Evolutionary conservation across 2,888 invertebrate species (phyloP).

Genomic region (Sminthurides aquaticus): DNA sequence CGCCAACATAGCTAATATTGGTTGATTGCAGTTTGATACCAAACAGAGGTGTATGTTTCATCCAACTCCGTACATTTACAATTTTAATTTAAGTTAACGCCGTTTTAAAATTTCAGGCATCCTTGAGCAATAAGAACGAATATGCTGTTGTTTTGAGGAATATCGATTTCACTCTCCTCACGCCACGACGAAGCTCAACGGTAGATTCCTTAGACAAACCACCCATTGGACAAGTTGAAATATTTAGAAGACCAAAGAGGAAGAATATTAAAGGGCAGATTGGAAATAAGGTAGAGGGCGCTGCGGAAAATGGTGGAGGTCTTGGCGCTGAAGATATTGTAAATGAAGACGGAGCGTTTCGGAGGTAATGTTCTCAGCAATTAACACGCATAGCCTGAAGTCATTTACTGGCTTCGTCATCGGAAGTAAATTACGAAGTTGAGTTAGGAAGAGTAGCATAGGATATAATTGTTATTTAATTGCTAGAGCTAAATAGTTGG

Average conservation of each 20-base stretch:
- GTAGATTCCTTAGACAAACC: conserved; percentile 2
- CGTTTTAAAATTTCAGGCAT: conserved; percentile 27
- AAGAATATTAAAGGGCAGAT: not conserved
- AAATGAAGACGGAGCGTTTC: conserved; percentile 28
- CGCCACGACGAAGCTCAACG: conserved; percentile 17
- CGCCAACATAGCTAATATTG: too few relatives aligned
- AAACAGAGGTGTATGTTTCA: too few relatives aligned
- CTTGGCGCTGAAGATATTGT: conserved; percentile 12
- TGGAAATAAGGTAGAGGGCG: not conserved
- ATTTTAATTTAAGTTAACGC: too few relatives aligned
- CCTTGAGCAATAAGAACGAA: conserved; percentile 37
- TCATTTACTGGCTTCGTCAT: too few relatives aligned
- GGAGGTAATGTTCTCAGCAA: too few relatives aligned
- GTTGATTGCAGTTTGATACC: too few relatives aligned
- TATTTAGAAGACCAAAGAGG: not conserved
- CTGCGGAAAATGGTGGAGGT: not conserved
- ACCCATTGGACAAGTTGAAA: conserved; percentile 17
- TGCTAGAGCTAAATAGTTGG: too few relatives aligned
- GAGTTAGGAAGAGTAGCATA: too few relatives aligned
- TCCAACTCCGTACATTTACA: too few relatives aligned
- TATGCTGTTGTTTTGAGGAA: conserved; percentile 36
- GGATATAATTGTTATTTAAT: too few relatives aligned
- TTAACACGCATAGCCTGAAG: too few relatives aligned
- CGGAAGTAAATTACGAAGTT: too few relatives aligned
- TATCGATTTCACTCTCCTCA: conserved; percentile 31